These are phyloP conservation scores for Datnioides undecimradiatus DNA, from an alignment of 2,113 vertebrate species.

Conservation along the genomic window DNA sequence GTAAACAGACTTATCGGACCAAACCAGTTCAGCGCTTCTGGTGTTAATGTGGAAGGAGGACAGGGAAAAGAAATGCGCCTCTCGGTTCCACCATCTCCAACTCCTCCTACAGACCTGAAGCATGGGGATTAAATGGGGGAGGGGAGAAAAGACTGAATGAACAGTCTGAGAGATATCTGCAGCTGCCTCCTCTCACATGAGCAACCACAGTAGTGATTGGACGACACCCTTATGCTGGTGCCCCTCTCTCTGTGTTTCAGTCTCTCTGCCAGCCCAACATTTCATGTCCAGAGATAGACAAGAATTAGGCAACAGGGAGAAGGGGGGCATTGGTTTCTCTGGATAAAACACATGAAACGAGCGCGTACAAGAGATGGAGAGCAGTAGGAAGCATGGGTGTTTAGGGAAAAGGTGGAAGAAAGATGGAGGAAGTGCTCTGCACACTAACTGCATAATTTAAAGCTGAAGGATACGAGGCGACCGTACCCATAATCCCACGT, in stretches of 20 bases:
- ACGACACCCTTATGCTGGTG: conserved; percentile 59
- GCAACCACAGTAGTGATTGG: conserved; percentile 69
- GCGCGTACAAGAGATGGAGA: conserved; percentile 14
- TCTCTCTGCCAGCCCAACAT: background rate
- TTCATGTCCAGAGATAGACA: background rate
- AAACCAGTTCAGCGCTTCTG: conserved; percentile 16
- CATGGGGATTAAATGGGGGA: conserved; percentile 79
- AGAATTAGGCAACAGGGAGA: conserved; percentile 12
- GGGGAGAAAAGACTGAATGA: conserved; percentile 76
- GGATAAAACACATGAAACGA: conserved; percentile 19
- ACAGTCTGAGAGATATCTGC: conserved; percentile 70
- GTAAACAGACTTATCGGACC: conserved; percentile 16
- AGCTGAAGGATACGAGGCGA: conserved; percentile 41
- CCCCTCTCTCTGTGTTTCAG: conserved; percentile 34
- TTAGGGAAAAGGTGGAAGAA: conserved; percentile 51
- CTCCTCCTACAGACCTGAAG: conserved; percentile 73
- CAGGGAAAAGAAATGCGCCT: conserved; percentile 41
- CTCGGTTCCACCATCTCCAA: conserved; percentile 63
- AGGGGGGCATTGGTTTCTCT: background rate
- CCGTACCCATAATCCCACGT: conserved; percentile 57
- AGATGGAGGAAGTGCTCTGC: conserved; percentile 62
- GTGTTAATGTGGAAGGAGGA: conserved; percentile 35
- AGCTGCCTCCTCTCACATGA: conserved; percentile 74
- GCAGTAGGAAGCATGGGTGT: conserved; percentile 31
- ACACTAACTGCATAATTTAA: conserved; percentile 79